Percentiles rank a stretch among this genome's conserved stretches.
Evolutionary conservation across 2,797 vertebrate species (phyloP).

Genomic region (Apogon talboti): DNA sequence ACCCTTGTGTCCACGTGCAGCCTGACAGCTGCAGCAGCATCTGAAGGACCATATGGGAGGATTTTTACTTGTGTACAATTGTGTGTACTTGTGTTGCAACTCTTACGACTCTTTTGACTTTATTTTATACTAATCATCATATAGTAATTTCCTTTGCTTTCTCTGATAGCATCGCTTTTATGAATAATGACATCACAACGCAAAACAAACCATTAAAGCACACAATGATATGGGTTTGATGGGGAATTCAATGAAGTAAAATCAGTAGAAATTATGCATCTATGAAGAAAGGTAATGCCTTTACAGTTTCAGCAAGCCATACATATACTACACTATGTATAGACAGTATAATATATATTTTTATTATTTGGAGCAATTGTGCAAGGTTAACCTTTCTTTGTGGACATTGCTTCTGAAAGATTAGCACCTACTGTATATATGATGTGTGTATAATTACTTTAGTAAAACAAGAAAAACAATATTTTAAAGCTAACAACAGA

Average conservation of each 20-base stretch:
- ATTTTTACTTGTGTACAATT: neutral
- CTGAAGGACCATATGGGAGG: conserved; percentile 37
- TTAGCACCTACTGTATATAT: too few species aligned
- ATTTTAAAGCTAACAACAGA: neutral
- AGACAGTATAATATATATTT: too few species aligned
- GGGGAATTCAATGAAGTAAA: too few species aligned
- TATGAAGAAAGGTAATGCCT: too few species aligned
- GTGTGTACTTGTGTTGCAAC: neutral
- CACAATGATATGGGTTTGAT: neutral
- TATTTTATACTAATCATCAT: neutral
- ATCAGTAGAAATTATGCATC: too few species aligned
- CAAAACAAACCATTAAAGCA: neutral
- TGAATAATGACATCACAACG: neutral
- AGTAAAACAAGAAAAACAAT: neutral
- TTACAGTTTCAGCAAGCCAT: too few species aligned
- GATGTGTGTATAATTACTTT: too few species aligned
- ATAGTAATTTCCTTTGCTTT: neutral
- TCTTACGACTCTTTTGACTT: neutral
- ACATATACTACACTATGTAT: too few species aligned
- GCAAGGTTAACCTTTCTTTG: too few species aligned
- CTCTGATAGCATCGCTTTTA: neutral
- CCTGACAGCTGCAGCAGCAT: conserved; percentile 51
- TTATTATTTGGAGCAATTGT: too few species aligned
- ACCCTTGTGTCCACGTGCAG: conserved; percentile 26
- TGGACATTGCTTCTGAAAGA: too few species aligned